These are phyloP conservation scores for Morone chrysops DNA, from an alignment of 2,113 vertebrate genomes.

Conservation along the genomic window DNA sequence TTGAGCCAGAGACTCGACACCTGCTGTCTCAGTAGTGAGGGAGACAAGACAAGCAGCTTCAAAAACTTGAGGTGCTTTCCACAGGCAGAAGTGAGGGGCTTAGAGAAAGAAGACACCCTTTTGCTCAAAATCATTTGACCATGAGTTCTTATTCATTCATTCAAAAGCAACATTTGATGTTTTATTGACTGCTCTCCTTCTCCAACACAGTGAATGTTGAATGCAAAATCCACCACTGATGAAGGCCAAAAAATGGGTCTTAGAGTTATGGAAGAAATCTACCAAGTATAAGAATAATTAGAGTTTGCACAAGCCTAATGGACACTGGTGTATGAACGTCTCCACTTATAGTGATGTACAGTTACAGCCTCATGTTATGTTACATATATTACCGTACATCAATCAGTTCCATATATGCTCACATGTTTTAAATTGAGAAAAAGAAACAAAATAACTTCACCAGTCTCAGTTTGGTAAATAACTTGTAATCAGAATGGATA, in stretches of 20 bases:
- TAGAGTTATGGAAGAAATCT: background rate
- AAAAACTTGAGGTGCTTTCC: slow-evolving; percentile 8
- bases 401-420: background rate
- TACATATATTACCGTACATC: background rate
- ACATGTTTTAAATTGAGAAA: background rate
- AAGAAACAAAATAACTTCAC: background rate
- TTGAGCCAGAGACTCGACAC: slow-evolving; percentile 5
- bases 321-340: no score
- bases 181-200: background rate
- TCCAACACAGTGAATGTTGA: background rate
- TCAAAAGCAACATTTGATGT: background rate
- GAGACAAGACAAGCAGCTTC: slow-evolving; percentile 4
- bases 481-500: background rate
- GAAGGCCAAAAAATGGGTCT: background rate
- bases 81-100: background rate
- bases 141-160: no score
- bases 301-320: background rate
- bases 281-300: background rate
- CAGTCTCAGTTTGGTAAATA: no score
- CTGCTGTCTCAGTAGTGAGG: background rate
- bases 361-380: background rate
- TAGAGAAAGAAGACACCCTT: background rate
- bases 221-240: background rate
- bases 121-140: background rate
- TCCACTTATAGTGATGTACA: background rate